These are phyloP conservation scores for Andrena trimmerana DNA, from an alignment of 2,888 invertebrate genomes.

Conservation along the genomic window DNA sequence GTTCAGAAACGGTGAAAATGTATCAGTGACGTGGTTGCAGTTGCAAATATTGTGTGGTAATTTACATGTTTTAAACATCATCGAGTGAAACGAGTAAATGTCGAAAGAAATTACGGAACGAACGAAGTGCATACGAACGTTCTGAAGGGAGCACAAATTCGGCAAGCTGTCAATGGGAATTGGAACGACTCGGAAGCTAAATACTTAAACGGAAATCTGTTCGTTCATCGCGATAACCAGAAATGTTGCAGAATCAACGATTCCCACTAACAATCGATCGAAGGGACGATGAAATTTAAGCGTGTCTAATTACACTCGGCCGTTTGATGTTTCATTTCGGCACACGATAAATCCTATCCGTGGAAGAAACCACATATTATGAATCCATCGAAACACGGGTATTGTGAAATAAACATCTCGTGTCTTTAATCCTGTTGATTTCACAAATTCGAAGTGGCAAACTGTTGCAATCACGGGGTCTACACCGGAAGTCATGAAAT, in stretches of 20 bases:
- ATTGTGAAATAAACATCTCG: not conserved
- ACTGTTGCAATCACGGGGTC: conserved; percentile 6
- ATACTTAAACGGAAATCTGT: conserved; percentile 16
- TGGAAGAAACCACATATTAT: conserved; percentile 11
- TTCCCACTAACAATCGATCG: conserved; percentile 4
- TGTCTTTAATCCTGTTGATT: not conserved
- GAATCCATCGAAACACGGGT: conserved; percentile 11
- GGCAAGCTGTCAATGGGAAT: conserved; percentile 16
- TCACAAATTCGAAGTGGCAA: conserved; percentile 36
- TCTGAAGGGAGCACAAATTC: conserved; percentile 40
- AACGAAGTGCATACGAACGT: conserved; percentile 18
- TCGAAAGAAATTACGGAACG: not conserved
- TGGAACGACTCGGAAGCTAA: not conserved
- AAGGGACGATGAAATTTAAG: conserved; percentile 47
- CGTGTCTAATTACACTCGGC: not conserved
- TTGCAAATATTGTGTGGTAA: not conserved
- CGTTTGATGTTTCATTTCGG: not conserved
- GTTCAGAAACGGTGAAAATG: conserved; percentile 5
- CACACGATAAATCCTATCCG: not conserved
- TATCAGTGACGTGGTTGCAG: not conserved
- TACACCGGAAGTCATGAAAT: conserved; percentile 76
- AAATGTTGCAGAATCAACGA: conserved; percentile 27
- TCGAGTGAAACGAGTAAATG: conserved; percentile 5
- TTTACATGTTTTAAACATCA: not conserved
- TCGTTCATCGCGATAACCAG: conserved; percentile 34